Conservation (phyloP, 2,113 vertebrate genomes). For the Agelaius tricolor region DNA sequence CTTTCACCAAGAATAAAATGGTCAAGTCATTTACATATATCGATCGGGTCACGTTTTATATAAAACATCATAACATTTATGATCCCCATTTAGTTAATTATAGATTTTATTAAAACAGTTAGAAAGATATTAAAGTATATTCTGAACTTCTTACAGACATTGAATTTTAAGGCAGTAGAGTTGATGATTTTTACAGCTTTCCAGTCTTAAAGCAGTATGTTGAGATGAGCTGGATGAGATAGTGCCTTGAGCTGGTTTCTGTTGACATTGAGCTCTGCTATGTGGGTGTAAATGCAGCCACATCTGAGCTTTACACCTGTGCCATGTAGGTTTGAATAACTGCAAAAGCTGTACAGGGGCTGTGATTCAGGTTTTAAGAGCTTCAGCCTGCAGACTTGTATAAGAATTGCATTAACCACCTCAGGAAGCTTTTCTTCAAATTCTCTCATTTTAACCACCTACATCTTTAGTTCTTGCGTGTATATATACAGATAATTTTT, state of each 20-base stretch:
- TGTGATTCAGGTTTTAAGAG: neutral
- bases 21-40: neutral
- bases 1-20: neutral
- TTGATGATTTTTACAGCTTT: neutral
- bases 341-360: neutral
- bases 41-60: neutral
- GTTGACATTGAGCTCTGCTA: neutral
- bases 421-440: neutral
- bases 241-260: neutral
- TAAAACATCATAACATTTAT: neutral
- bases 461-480: neutral
- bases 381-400: neutral
- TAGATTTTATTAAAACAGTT: slow-evolving; percentile 13
- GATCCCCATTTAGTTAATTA: slow-evolving; percentile 11
- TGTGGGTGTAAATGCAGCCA: neutral
- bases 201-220: neutral
- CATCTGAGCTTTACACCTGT: neutral
- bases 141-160: neutral
- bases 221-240: neutral
- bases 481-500: neutral
- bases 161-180: neutral
- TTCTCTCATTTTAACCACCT: neutral
- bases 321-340: neutral
- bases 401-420: neutral
- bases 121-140: neutral